These are phyloP conservation scores for Pygocentrus nattereri DNA, from an alignment of 2,797 vertebrate species.

Conservation along the genomic window DNA sequence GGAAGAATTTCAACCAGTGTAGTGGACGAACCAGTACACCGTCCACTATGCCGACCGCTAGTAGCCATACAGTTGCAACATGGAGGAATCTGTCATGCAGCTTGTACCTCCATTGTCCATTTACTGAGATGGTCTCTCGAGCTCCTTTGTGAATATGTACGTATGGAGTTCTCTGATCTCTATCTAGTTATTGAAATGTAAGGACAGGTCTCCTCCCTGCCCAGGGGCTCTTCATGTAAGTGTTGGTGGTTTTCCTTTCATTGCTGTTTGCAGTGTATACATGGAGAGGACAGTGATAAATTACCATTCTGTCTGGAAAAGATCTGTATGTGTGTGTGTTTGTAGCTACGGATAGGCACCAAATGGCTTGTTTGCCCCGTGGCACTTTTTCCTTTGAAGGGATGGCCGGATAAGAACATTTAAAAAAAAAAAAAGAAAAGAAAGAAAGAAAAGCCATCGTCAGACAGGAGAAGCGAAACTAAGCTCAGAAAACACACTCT, in stretches of 20 bases:
- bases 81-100: too few species aligned
- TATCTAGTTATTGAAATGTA: constrained; percentile 26
- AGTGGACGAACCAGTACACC: too few species aligned
- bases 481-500: not conserved
- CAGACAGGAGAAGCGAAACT: not conserved
- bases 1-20: too few species aligned
- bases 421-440: not conserved
- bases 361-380: constrained; percentile 29
- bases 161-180: constrained; percentile 37
- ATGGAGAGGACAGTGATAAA: constrained; percentile 12
- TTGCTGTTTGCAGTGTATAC: constrained; percentile 30
- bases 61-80: too few species aligned
- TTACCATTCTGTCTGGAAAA: not conserved
- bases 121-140: constrained; percentile 7
- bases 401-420: not conserved
- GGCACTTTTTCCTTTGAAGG: constrained; percentile 11
- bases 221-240: constrained; percentile 19
- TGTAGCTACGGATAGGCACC: not conserved
- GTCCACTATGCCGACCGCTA: too few species aligned
- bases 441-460: not conserved
- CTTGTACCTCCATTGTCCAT: not conserved
- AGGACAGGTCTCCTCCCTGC: constrained; percentile 22
- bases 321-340: not conserved
- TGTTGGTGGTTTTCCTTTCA: constrained; percentile 22
- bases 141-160: not conserved